Base-by-base conservation (phyloP, 2,888 invertebrate genomes). In the Xanthia icteritia region DNA sequence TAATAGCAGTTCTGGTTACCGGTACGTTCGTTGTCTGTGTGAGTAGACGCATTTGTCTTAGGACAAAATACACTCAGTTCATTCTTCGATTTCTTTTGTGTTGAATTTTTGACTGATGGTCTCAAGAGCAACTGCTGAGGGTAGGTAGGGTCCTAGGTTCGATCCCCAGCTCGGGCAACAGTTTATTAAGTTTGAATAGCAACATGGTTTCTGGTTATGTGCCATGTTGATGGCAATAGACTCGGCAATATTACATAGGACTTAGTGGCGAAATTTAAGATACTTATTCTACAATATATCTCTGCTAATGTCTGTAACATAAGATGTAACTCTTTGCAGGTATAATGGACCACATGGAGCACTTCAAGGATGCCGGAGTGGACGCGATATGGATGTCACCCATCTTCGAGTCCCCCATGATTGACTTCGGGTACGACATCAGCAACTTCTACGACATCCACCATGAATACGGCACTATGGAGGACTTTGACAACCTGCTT, bases 371-470 rank as follows among this genome's bases (percentile, higher is more conserved):
- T 13, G 95, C 98, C 0, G 98, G 98, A 0, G 97, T 99, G 0
- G 97, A 97, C 15, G 98, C 98, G 0, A 97, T 98, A 74, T 99
- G 99, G 98, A 94, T 99, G 77, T 98, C 98, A 0, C 99, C 99
- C 0, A 98, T 99, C 88, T 98, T 98, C 94, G 96, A 97, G 75
- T 98, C 98, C 0, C 99, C 99, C 0, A 98, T 98, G 98, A 97
- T 97, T 0, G 99, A 99, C 94, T 98, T 98, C 91, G 99, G 99
- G 0, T 99, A 99, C 89, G 99, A 99, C 91, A 98, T 99, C 87
- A 97, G 98, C 48, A 97, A 99, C 94, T 99, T 98, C 93, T 97
- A 95, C 73, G 97, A 97, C 36, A 97, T 99, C 48, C 98, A 98
- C 86, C 93, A 97, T 0, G 97, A 97, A 73, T 99, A 98, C 91